phyloP scores from a whole-genome alignment of 2,113 vertebrate genomes.

The Otocyon megalotis region DNA sequence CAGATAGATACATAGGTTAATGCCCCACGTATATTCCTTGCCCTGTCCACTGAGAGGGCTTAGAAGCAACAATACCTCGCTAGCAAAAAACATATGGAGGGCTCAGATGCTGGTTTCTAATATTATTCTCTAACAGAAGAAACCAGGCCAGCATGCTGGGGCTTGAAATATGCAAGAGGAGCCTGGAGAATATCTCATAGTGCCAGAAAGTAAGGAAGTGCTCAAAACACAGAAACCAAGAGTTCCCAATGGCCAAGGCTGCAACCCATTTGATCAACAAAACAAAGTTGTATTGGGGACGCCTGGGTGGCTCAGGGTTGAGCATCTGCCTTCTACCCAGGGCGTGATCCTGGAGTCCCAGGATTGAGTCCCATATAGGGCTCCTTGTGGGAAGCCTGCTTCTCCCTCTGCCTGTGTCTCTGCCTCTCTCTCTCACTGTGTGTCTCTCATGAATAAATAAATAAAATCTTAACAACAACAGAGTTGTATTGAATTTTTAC shows the following conservation, averaged over 20 bases:
- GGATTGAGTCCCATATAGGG: too few species aligned
- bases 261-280: background rate
- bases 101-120: background rate
- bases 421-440: too few species aligned
- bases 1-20: background rate
- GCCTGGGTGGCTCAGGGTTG: too few species aligned
- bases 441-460: too few species aligned
- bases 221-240: background rate
- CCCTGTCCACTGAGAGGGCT: background rate
- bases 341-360: too few species aligned
- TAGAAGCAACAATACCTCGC: background rate
- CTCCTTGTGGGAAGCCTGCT: too few species aligned
- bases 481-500: background rate
- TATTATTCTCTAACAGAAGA: background rate
- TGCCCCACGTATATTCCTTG: background rate
- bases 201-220: background rate
- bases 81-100: background rate
- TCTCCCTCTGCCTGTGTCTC: too few species aligned
- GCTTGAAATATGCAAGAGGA: background rate
- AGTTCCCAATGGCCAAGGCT: background rate
- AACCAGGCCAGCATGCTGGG: background rate
- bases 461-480: background rate
- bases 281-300: background rate
- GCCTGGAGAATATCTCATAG: too few species aligned
- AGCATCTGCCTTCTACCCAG: too few species aligned